Evolutionary conservation across 1,140 invertebrate species (phyloP), one percentile per base, ranked within the genome.

Genomic region (Bombus pyrosoma): DNA sequence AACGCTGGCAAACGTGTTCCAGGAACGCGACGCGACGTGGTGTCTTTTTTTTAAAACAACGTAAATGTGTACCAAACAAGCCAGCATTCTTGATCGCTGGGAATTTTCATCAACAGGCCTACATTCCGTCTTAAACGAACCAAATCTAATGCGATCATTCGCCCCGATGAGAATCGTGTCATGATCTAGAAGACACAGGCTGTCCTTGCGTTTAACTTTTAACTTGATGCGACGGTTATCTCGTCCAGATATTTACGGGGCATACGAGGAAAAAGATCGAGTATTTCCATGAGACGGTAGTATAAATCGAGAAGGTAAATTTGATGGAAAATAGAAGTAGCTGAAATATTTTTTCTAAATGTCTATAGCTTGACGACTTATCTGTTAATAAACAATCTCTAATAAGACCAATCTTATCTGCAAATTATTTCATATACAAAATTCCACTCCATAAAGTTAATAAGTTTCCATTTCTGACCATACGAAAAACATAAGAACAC

Each of bases 91-190:
- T 10, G 53, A 41, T 9, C 37, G 76, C 6, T 68, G 78, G 37
- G 71, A 80, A 85, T 81, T 73, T 85, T 81, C 77, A 64, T 81
- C 69, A 53, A 32, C 57, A 73, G 83, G 28, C 68, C 77, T 85
- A 73, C 77, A 86, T 86, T 72, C 74, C 81, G 75, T 22, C 59
- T 86, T 86, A 84, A 84, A 84, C 74, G 86, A 84, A 78, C 71
- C 82, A 85, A 87, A 81, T 85, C 86, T 87, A 87, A 87, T 80
- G 86, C 43, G 86, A 87, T 84, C 75, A 41, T 85, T 85, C 69
- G 86, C 76, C 74, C 34, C 86, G 53, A 78, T 85, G 79, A 59
- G 59, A 80, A 85, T 83, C 81, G 32, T 77, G 80, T 62, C 71
- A 71, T n/a, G 64, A 28, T 32, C 15, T 64, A 39, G 32, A 69